Evolutionary conservation across 1,140 invertebrate genomes (phyloP).

Genomic region (Colletes latitarsis): DNA sequence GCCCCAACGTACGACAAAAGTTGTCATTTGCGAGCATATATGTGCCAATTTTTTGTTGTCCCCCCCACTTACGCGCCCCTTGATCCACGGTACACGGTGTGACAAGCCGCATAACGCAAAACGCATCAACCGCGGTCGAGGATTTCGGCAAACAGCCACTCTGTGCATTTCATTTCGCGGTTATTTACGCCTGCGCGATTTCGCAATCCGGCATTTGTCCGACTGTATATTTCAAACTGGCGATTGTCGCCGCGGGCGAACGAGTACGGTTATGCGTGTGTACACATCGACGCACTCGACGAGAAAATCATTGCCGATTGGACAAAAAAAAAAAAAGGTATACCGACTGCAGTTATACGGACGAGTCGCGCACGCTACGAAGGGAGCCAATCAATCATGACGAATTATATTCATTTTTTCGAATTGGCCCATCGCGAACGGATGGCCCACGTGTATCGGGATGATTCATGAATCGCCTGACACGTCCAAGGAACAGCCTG

Average conservation of each 20-base stretch:
- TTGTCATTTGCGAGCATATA: conserved; percentile 1
- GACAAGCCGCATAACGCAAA: conserved; percentile 45
- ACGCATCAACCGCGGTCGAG: conserved; percentile 44
- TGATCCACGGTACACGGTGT: neutral
- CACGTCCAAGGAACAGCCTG: neutral
- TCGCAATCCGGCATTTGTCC: conserved; percentile 60
- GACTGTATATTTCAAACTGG: conserved; percentile 51
- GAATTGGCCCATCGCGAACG: conserved; percentile 10
- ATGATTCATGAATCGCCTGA: conserved; percentile 27
- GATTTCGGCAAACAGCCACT: conserved; percentile 56
- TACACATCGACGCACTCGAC: conserved; percentile 37
- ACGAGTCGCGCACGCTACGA: neutral
- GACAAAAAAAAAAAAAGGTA: conserved; percentile 36
- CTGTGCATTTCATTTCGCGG: conserved; percentile 62
- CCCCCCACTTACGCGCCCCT: neutral
- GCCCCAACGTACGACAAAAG: neutral
- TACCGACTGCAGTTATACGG: neutral
- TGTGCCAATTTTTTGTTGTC: neutral
- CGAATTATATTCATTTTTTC: conserved; percentile 61
- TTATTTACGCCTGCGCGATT: conserved; percentile 63
- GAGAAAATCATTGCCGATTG: conserved; percentile 64
- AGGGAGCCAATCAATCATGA: conserved; percentile 62
- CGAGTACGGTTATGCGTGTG: conserved; percentile 33
- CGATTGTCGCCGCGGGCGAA: conserved; percentile 48
- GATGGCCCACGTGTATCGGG: neutral